These are phyloP conservation scores for Chymomyza procnemis DNA, from an alignment of 2,888 invertebrate genomes.

Conservation along the genomic window DNA sequence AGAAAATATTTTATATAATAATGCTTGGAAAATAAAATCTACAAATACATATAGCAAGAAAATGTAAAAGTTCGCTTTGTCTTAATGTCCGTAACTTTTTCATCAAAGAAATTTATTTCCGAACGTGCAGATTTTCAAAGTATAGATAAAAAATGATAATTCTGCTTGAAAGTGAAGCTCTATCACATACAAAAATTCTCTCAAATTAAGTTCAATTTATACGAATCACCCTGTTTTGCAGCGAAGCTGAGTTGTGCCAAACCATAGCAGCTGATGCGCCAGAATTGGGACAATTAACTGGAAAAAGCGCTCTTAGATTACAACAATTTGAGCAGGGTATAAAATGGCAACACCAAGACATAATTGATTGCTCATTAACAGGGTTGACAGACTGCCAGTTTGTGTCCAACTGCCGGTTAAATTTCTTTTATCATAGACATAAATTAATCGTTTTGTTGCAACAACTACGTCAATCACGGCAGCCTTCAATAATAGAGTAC, in stretches of 20 bases:
- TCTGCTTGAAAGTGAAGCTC: too few species aligned
- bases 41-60: too few species aligned
- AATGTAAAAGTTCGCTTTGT: too few species aligned
- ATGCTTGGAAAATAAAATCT: too few species aligned
- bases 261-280: conserved; percentile 16
- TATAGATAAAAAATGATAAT: too few species aligned
- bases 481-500: conserved; percentile 61
- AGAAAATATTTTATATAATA: too few species aligned
- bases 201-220: too few species aligned
- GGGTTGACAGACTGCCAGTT: not conserved
- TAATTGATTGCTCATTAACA: conserved; percentile 19
- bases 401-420: not conserved
- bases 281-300: conserved; percentile 67
- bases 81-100: too few species aligned
- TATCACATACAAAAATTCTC: too few species aligned
- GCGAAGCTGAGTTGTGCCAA: conserved; percentile 1
- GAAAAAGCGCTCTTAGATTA: conserved; percentile 62
- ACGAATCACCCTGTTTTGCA: not conserved
- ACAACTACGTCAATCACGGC: not conserved
- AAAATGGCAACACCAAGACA: conserved; percentile 22
- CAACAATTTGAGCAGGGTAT: conserved; percentile 41
- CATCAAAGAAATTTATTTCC: too few species aligned
- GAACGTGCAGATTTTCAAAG: too few species aligned
- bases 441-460: not conserved
- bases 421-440: not conserved